Percentiles rank a stretch among this genome's conserved stretches.
phyloP scores from a whole-genome alignment of 2,888 invertebrate genomes.

The Drosophila infuscata region DNA sequence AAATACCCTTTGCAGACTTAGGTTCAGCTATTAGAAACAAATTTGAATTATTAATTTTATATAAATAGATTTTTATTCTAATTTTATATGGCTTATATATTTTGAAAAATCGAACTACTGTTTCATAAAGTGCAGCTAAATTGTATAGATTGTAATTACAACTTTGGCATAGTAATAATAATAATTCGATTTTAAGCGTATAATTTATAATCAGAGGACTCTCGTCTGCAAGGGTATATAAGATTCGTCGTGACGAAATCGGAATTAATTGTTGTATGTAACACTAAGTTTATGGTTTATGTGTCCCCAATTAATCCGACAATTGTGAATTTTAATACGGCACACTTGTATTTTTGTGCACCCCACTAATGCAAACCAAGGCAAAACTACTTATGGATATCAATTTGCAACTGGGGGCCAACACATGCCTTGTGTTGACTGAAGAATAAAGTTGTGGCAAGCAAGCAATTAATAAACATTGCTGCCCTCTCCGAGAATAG shows the following conservation, averaged over 20 bases:
- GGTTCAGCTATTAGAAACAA: neutral
- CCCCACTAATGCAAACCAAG: conserved; percentile 54
- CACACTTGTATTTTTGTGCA: conserved; percentile 25
- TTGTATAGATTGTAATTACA: neutral
- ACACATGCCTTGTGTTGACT: conserved; percentile 54
- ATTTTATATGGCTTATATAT: neutral
- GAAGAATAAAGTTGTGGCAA: conserved; percentile 56
- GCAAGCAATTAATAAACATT: conserved; percentile 71
- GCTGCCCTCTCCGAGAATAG: conserved; percentile 32
- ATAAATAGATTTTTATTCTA: neutral
- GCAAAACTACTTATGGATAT: conserved; percentile 55
- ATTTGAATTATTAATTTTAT: neutral
- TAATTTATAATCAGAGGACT: neutral
- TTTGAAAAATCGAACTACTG: neutral
- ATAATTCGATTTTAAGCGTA: neutral
- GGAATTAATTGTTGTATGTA: neutral
- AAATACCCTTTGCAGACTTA: neutral
- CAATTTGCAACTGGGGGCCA: conserved; percentile 47
- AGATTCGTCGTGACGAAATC: neutral
- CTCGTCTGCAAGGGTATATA: neutral
- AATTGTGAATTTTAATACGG: conserved; percentile 25
- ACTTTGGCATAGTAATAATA: neutral
- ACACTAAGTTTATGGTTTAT: neutral
- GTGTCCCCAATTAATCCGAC: conserved; percentile 1
- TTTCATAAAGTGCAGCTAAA: no score